Evolutionary conservation across 2,797 vertebrate species (phyloP).

Genomic region (Pangasius larnaudii): DNA sequence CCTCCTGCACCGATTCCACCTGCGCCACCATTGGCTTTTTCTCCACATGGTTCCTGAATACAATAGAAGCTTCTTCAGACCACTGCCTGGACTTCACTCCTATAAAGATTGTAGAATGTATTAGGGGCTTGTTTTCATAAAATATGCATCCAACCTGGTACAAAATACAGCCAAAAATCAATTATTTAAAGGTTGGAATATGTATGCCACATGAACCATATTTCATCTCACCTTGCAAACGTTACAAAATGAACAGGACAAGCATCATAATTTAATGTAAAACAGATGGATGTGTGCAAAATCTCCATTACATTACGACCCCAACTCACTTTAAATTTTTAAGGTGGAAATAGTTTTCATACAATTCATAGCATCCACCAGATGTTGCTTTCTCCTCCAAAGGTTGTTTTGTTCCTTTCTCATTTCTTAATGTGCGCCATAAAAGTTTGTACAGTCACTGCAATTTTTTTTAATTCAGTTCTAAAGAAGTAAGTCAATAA

Average conservation of each 20-base stretch:
- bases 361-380: background rate
- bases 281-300: background rate
- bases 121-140: background rate
- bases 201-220: background rate
- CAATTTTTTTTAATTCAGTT: background rate
- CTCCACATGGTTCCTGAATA: slow-evolving; percentile 97
- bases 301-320: background rate
- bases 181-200: background rate
- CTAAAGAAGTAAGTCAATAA: background rate
- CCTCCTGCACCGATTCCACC: slow-evolving; percentile 84
- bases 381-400: background rate
- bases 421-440: too few relatives aligned
- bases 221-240: background rate
- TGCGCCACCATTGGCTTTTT: slow-evolving; percentile 95
- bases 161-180: background rate
- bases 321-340: background rate
- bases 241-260: background rate
- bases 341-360: background rate
- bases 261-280: too few relatives aligned
- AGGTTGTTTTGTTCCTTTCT: background rate
- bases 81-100: slow-evolving; percentile 88
- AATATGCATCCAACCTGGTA: background rate
- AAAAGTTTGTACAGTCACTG: background rate
- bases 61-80: slow-evolving; percentile 95
- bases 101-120: slow-evolving; percentile 58